Base-by-base conservation (phyloP, 2,888 invertebrate genomes). In the Drosophila subquinaria region DNA sequence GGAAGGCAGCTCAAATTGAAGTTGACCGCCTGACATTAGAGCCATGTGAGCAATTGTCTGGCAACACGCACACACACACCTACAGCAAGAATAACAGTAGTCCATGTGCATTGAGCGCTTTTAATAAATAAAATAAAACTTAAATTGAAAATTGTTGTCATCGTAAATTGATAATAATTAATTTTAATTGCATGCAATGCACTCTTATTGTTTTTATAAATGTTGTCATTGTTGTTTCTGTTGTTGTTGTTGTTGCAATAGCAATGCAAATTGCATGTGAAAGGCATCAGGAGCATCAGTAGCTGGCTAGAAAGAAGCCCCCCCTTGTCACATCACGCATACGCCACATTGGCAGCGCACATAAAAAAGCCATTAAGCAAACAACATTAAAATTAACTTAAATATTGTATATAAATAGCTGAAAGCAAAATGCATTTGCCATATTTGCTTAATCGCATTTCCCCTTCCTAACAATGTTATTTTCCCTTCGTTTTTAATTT, bases 81-180 rank as follows among this genome's bases (percentile, higher is more conserved):
- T 27, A 5, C 17, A 48, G 10, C 40, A 35, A 51, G 6, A 43
- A 50, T 33, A 53, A 51, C 13, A 48, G 30, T 45, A 51, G 15
- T 17, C 1, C 59, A 23, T 35, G 36, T 64, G 56, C 67, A 64
- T 69, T 62, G 73, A 80, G 71, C 78, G 69, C 73, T 80, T 80
- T 82, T 76, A 80, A 80, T 78, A 82, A 82, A 79, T 81, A 75
- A 86, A 82, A 81, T 75, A 80, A 74, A 78, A 73, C 88, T 80
- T 75, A 79, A 86, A 86, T 87, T 86, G 86, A 87, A 88, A 86
- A 81, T 86, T 81, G 87, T 86, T 86, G 86, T 86, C 80, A 74
- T 67, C 87, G 87, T 73, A 82, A 86, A 86, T 86, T 86, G 87
- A 81, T 73, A 88, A 87, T 88, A 86, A 86, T 86, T 86, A 88